Base-by-base conservation (phyloP, 92 coral and sea anemone genomes). In the Montipora capitata region DNA sequence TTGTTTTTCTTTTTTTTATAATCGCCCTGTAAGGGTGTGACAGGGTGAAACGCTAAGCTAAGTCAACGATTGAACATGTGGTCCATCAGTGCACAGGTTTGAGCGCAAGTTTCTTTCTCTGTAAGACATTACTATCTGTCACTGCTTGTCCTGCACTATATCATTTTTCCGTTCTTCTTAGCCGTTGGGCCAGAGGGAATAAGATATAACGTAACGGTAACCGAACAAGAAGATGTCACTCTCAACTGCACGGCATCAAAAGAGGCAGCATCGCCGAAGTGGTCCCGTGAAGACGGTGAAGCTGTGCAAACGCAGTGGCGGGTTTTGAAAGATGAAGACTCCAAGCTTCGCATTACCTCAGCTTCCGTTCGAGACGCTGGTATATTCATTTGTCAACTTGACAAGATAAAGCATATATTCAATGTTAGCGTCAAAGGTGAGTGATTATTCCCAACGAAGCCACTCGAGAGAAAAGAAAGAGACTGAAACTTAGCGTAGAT, bases 331-430 rank as follows among this genome's bases (percentile, higher is more conserved):
- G 48, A 42, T 10, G 40, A 38, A 1, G 39, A 12, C 7, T 54
- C 59, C 14, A 15, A 9, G 10, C 51, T 72, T 45, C 4, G 4
- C 1, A 58, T 72, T 16, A 58, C 18, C 0, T 5, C 43, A 2
- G 79, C 73, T 4, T 17, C 87, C 2, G n/a, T 83, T 2, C 42
- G 44, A 51, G 87, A 83, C 45, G 35, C 79, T 20, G 87, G 87
- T 0, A 40, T 11, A 2, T 83, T 72, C 41, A 14, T 15, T 3
- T 83, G 87, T 57, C 2, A 5, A 2, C 2, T 0, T 10, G 52
- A 48, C 52, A 48, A 42, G 13, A 72, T 38, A 6, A 0, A 17
- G 0, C 68, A 49, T 17, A 69, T 7, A 0, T 48, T 81, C 20
- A 18, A 2, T 7, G 0, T 81, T 4, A 27, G 43, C 2, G 78